Percentiles rank a stretch among this genome's conserved stretches.
Conservation (phyloP, 1,140 invertebrate species). For the Drosophila azteca region DNA sequence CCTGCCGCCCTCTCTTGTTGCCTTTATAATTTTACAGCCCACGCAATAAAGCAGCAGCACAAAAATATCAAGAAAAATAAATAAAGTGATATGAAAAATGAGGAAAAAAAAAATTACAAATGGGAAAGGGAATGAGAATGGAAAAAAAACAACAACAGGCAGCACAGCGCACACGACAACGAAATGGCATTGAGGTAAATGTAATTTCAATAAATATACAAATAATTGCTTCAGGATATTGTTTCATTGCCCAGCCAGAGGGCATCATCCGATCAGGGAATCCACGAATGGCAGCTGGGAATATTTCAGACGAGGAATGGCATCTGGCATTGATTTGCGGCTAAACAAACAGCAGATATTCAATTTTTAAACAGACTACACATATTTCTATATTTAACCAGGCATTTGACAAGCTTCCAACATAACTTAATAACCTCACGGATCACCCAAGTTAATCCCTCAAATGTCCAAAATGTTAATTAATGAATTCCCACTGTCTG, state of each 20-base stretch:
- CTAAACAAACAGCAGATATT: conserved; percentile 1
- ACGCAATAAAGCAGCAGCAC: conserved; percentile 26
- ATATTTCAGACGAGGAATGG: background rate
- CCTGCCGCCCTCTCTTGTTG: too few relatives aligned
- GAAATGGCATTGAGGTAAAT: conserved; percentile 37
- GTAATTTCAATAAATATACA: conserved; percentile 63
- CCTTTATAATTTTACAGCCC: conserved; percentile 47
- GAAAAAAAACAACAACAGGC: conserved; percentile 25
- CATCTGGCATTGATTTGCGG: conserved; percentile 6
- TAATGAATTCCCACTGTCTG: conserved; percentile 30
- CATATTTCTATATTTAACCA: too few relatives aligned
- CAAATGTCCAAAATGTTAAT: conserved; percentile 26
- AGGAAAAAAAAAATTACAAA: background rate
- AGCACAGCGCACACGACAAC: background rate
- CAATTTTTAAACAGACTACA: background rate
- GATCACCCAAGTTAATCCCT: too few relatives aligned
- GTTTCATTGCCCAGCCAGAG: conserved; percentile 15
- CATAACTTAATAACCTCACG: background rate
- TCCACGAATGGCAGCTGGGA: background rate
- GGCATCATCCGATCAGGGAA: too few relatives aligned
- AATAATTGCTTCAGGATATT: conserved; percentile 54
- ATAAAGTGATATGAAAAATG: conserved; percentile 49
- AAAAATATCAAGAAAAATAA: conserved; percentile 22
- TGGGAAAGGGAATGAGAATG: background rate
- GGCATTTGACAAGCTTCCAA: background rate